A percentile compares a stretch with the other conserved stretches of the same genome.
Conservation (phyloP, 2,888 invertebrate genomes). For the Prosapia bicincta region DNA sequence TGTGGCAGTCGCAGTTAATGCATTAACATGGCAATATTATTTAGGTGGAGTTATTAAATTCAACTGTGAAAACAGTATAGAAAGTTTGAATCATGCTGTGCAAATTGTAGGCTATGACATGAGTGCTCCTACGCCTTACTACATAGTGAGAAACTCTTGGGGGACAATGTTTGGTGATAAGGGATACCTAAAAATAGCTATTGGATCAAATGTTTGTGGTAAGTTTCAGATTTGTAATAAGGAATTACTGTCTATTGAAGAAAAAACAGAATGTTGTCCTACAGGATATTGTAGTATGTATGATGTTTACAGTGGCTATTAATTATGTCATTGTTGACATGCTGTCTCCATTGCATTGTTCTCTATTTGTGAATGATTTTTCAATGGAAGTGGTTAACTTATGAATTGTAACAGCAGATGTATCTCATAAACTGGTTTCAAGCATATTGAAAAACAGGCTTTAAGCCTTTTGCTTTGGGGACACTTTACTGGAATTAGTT, state of each 20-base stretch:
- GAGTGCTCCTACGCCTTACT: conserved; percentile 67
- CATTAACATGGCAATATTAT: conserved; percentile 82
- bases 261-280: neutral
- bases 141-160: conserved; percentile 85
- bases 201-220: conserved; percentile 77
- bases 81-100: conserved; percentile 74
- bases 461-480: no score
- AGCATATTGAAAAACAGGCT: no score
- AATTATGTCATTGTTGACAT: no score
- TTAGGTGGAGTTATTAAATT: conserved; percentile 78
- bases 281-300: neutral
- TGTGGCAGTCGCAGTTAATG: conserved; percentile 76
- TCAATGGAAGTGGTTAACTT: no score
- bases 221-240: conserved; percentile 39
- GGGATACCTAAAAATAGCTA: conserved; percentile 73
- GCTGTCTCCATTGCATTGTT: no score
- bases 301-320: neutral
- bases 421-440: no score
- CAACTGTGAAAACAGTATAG: conserved; percentile 63
- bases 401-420: no score
- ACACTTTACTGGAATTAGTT: no score
- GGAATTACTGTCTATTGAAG: no score
- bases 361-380: no score
- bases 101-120: conserved; percentile 80
- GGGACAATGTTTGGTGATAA: conserved; percentile 68